These are phyloP conservation scores for Bostrychus sinensis DNA, from an alignment of 2,113 vertebrate genomes.

Conservation along the genomic window DNA sequence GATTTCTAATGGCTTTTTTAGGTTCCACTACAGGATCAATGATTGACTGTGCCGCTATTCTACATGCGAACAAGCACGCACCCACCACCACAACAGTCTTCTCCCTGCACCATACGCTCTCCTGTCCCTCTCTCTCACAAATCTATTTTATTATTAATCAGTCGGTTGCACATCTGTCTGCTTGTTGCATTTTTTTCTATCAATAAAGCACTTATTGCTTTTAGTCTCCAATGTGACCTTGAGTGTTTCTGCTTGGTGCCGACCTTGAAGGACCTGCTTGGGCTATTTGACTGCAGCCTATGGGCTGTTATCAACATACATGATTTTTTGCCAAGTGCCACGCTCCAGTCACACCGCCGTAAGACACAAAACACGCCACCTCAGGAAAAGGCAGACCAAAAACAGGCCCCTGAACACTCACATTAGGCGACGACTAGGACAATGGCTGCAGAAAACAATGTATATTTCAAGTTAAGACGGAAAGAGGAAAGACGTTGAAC, in stretches of 20 bases:
- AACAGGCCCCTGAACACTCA: constrained; percentile 19
- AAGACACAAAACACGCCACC: constrained; percentile 67
- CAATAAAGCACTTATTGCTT: constrained; percentile 94
- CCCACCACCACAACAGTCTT: constrained; percentile 17
- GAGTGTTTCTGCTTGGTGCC: constrained; percentile 74
- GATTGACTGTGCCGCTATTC: constrained; percentile 30
- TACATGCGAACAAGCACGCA: constrained; percentile 25
- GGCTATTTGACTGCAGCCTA: constrained; percentile 69
- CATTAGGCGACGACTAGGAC: constrained; percentile 48
- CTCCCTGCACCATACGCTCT: constrained; percentile 19
- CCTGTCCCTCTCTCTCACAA: constrained; percentile 53
- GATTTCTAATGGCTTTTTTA: constrained; percentile 71
- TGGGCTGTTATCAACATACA: constrained; percentile 65
- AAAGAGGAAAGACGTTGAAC: constrained; percentile 78
- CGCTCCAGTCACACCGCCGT: constrained; percentile 57
- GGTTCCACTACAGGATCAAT: constrained; percentile 72
- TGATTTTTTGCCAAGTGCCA: constrained; percentile 70
- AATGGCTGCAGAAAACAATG: constrained; percentile 75
- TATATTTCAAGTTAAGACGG: constrained; percentile 69
- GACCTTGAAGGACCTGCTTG: constrained; percentile 86
- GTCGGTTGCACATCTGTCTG: constrained; percentile 76
- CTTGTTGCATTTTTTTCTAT: constrained; percentile 78
- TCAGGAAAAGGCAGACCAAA: constrained; percentile 65
- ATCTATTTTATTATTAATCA: constrained; percentile 83
- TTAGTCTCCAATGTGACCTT: constrained; percentile 88